These are phyloP conservation scores for Oceanodroma leucorhoa DNA, from an alignment of 2,797 vertebrate genomes.

Conservation along the genomic window DNA sequence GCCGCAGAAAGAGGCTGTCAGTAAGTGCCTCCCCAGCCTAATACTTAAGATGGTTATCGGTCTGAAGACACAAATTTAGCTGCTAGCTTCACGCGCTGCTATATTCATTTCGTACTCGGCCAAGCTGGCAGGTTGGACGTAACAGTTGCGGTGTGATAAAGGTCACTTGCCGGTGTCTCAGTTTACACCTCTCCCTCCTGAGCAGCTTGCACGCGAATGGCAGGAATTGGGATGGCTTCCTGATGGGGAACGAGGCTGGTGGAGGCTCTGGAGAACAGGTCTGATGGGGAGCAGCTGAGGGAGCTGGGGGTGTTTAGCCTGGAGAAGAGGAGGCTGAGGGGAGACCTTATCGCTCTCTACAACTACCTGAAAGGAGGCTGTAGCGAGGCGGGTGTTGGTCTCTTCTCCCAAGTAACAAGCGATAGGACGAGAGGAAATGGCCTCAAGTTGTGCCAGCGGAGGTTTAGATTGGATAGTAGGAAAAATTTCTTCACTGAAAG, in stretches of 20 bases:
- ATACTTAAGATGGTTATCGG: slow-evolving; percentile 75
- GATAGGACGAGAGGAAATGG: too few relatives aligned
- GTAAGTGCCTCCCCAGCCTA: slow-evolving; percentile 61
- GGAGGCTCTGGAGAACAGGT: too few relatives aligned
- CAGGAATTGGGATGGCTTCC: neutral
- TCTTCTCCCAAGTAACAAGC: too few relatives aligned
- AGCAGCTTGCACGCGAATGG: rapidly evolving
- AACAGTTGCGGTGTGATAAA: slow-evolving; percentile 26
- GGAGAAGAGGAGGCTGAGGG: too few relatives aligned
- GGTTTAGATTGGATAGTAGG: too few relatives aligned
- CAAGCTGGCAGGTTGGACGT: slow-evolving; percentile 5
- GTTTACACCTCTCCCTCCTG: slow-evolving; percentile 57
- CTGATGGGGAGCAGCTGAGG: too few relatives aligned
- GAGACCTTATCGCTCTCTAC: too few relatives aligned
- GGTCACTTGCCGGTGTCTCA: slow-evolving; percentile 34
- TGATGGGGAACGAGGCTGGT: rapidly evolving
- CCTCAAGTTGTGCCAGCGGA: too few relatives aligned
- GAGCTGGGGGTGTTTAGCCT: too few relatives aligned
- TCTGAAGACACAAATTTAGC: slow-evolving; percentile 88
- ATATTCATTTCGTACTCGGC: slow-evolving; percentile 74
- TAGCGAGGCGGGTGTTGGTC: too few relatives aligned
- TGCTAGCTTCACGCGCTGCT: slow-evolving; percentile 72
- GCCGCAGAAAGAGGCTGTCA: slow-evolving; percentile 70
- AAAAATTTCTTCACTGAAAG: too few relatives aligned
- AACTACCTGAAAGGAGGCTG: too few relatives aligned